Base-by-base conservation (phyloP, 2,113 vertebrate genomes). In the Chunga burmeisteri region DNA sequence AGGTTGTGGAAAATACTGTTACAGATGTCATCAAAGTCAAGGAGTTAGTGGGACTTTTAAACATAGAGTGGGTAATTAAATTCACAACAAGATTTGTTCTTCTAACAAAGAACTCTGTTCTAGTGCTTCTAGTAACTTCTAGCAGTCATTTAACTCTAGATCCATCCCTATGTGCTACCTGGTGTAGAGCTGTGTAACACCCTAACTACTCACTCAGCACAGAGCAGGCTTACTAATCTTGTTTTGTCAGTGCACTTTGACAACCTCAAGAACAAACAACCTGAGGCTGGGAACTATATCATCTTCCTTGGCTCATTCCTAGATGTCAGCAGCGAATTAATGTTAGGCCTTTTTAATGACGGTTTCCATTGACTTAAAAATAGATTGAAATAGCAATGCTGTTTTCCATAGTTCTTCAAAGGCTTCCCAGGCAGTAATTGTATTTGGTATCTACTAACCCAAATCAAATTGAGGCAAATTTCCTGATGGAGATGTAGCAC, bases 131-230 rank as follows among this genome's bases (percentile, higher is more conserved):
- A 8, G 16, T 56, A 61, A 59, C 8, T 42, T 44, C 21, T 30
- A 7, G 10, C 2, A 2, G 68, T 80, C 18, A 1, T 65, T 79
- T 86, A 36, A 56, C 26, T 42, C 14, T 26, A 44, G 19, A 73
- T 59, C 12, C 7, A 20, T 47, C 11, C 21, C 4, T 32, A 11
- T 29, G 7, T 63, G 36, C 50, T 81, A 4, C 5, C 30, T 2
- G 2, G 18, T 17, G 17, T 5, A 40, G 47, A 72, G 27, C 36
- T 73, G 7, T 74, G n/a, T n/a, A 47, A n/a, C 30, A 58, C 12
- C 3, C 5, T 47, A 50, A 15, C n/a, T 81, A 13, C 21, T 84
- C 9, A 7, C 15, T 70, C 11, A 46, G 0, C 0, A 0, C 2
- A 0, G 7, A 77, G 27, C 19, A 32, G 5, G 2, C 16, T 87